phyloP scores from a whole-genome alignment of 2,113 vertebrate genomes.

The Lamprotornis superbus region DNA sequence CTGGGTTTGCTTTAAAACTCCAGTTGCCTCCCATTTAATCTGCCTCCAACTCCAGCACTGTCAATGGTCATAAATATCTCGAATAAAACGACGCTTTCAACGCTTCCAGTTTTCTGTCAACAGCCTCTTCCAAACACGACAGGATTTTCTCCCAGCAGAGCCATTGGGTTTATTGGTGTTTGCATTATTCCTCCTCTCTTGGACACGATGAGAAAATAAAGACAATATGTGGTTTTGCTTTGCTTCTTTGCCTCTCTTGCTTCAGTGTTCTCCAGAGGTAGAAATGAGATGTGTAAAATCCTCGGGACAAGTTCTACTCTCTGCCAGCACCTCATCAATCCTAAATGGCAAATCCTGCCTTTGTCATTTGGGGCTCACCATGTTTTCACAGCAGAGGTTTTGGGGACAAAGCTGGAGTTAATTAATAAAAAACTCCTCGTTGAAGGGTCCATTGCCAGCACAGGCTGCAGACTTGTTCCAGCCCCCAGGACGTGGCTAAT shows the following conservation, averaged over 20 bases:
- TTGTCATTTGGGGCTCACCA: neutral
- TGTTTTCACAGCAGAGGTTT: neutral
- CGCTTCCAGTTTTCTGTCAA: conserved; percentile 16
- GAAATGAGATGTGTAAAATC: neutral
- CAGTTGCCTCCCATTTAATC: neutral
- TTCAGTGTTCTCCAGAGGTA: neutral
- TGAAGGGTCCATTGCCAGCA: neutral
- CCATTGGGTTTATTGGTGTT: neutral
- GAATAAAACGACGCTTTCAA: fast-evolving
- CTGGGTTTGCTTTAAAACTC: neutral
- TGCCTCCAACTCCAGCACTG: neutral
- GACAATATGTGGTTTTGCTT: neutral
- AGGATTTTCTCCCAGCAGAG: conserved; percentile 23
- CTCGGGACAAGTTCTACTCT: neutral
- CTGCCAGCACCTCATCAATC: neutral
- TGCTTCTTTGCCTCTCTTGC: neutral
- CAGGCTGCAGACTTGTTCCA: neutral
- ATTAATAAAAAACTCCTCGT: neutral
- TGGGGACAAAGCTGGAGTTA: neutral
- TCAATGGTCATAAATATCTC: neutral
- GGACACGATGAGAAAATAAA: neutral
- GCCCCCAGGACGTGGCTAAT: fast-evolving
- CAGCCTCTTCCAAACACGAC: neutral
- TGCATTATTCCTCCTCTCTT: neutral
- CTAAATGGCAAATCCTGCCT: neutral